A percentile compares a stretch with the other conserved stretches of the same genome.
These are phyloP conservation scores for Panthera uncia DNA, from an alignment of 2,113 vertebrate species.

Conservation along the genomic window DNA sequence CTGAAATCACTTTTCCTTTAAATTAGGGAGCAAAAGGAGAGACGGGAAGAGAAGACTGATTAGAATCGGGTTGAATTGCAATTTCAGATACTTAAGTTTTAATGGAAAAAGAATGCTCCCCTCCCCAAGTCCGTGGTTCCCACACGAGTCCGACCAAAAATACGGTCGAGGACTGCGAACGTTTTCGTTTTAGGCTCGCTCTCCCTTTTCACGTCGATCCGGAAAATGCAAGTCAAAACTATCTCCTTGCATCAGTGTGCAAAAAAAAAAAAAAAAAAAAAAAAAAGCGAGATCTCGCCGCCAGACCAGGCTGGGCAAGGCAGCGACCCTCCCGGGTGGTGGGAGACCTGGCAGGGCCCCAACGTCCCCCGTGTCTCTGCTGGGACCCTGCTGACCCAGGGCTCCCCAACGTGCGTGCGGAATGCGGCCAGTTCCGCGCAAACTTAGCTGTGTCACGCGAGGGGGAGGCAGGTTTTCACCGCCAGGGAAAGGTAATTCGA, in stretches of 20 bases:
- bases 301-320: neutral
- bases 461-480: neutral
- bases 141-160: neutral
- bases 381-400: neutral
- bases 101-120: conserved; percentile 72
- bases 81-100: conserved; percentile 74
- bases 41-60: conserved; percentile 26
- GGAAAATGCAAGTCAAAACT: neutral
- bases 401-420: neutral
- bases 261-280: neutral
- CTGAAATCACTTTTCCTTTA: conserved; percentile 72
- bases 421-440: neutral
- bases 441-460: neutral
- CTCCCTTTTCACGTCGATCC: neutral
- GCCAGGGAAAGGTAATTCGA: neutral
- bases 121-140: neutral
- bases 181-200: neutral
- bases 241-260: neutral
- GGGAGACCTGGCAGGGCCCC: neutral
- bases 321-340: neutral
- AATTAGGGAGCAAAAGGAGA: conserved; percentile 50
- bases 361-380: neutral
- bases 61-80: conserved; percentile 60
- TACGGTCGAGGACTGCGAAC: neutral
- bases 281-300: conserved; percentile 33